phyloP scores from a whole-genome alignment of 1,140 invertebrate species.

The Magallana gigas region DNA sequence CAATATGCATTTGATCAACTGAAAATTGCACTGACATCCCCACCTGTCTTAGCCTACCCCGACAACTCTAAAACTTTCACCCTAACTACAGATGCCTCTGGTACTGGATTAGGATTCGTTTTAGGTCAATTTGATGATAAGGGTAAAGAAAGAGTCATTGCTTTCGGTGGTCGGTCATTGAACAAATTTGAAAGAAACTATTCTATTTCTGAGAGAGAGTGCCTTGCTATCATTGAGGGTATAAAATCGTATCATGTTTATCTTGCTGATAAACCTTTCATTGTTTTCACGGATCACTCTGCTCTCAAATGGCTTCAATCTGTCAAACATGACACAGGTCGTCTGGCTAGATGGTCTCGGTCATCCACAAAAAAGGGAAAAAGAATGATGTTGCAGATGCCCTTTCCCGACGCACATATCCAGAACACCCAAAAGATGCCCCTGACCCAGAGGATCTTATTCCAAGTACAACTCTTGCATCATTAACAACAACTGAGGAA shows the following conservation, averaged over 20 bases:
- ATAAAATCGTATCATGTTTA: conserved; percentile 51
- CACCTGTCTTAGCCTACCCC: neutral
- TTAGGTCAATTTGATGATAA: conserved; percentile 47
- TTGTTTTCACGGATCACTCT: too few relatives aligned
- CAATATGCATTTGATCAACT: conserved; percentile 50
- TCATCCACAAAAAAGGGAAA: neutral
- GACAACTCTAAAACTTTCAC: conserved; percentile 43
- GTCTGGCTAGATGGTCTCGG: neutral
- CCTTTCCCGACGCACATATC: conserved; percentile 34
- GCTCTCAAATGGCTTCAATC: conserved; percentile 43
- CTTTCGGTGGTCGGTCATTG: conserved; percentile 44
- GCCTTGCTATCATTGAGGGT: conserved; percentile 53
- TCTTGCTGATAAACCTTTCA: too few relatives aligned
- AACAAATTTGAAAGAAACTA: conserved; percentile 41
- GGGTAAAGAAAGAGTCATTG: conserved; percentile 30
- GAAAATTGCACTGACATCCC: conserved; percentile 42
- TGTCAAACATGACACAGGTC: conserved; percentile 43
- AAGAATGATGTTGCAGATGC: conserved; percentile 36
- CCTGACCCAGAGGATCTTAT: neutral
- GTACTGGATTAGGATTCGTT: conserved; percentile 43
- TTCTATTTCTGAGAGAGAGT: conserved; percentile 47
- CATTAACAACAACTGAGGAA: neutral
- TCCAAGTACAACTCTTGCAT: too few relatives aligned
- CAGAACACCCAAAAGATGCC: neutral
- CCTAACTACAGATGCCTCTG: conserved; percentile 57